Conservation (phyloP, 2,113 vertebrate genomes). For the Opisthocomus hoazin region DNA sequence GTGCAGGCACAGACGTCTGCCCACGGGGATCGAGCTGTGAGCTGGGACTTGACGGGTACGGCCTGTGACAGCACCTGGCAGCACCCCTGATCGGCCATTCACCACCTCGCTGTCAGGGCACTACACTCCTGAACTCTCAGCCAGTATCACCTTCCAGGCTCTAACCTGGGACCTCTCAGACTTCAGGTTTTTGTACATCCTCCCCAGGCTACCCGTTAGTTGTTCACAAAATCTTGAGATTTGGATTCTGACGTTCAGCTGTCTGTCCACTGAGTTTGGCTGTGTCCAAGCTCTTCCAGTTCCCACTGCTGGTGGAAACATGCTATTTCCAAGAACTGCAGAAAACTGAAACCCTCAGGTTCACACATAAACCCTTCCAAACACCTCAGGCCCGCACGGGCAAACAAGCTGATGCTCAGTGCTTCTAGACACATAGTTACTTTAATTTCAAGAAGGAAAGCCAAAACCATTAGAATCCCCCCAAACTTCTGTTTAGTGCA, state of each 20-base stretch:
- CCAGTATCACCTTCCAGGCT: background rate
- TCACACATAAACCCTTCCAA: background rate
- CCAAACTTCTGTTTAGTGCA: background rate
- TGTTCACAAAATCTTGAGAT: background rate
- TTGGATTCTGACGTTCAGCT: background rate
- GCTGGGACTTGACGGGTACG: rapidly evolving
- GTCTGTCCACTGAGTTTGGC: background rate
- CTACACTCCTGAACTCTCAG: background rate
- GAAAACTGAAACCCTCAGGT: background rate
- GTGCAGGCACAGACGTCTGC: background rate
- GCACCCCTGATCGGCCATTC: rapidly evolving
- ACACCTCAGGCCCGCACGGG: rapidly evolving
- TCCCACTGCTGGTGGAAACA: background rate
- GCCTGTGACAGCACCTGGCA: background rate
- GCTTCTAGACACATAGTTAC: background rate
- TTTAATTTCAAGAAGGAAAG: background rate
- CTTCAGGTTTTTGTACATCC: background rate
- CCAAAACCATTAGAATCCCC: background rate
- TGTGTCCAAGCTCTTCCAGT: background rate
- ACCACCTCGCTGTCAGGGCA: background rate
- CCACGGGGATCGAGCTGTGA: background rate
- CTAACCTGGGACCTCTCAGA: background rate
- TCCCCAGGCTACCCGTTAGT: rapidly evolving
- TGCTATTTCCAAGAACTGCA: background rate
- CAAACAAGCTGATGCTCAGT: background rate